Percentiles rank a stretch among this genome's conserved stretches.
Evolutionary conservation across 2,888 invertebrate species (phyloP).

Genomic region (Diaperis boleti): DNA sequence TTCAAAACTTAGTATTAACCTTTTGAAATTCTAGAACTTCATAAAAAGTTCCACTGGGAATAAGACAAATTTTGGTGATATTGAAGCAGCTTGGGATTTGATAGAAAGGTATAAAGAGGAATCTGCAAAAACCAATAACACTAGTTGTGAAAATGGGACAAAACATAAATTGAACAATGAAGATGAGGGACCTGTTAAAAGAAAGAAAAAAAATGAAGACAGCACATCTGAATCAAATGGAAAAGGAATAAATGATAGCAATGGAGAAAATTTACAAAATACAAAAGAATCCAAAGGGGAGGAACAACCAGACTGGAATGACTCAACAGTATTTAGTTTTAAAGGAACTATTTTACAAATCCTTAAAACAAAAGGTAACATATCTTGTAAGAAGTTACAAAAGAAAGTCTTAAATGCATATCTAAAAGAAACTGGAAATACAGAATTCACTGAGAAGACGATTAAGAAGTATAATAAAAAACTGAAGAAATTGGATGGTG

Average conservation of each 20-base stretch:
- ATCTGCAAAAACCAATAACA: slow-evolving; percentile 4
- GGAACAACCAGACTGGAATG: slow-evolving; percentile 27
- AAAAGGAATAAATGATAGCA: not conserved
- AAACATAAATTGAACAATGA: slow-evolving; percentile 44
- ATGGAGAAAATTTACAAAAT: not conserved
- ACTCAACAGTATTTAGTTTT: slow-evolving; percentile 53
- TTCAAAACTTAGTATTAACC: not conserved
- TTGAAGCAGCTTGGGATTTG: slow-evolving; percentile 77
- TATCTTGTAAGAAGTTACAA: slow-evolving; percentile 79
- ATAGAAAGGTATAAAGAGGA: slow-evolving; percentile 61
- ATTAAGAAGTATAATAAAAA: slow-evolving; percentile 80
- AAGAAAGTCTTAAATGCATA: slow-evolving; percentile 82
- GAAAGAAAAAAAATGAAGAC: slow-evolving; percentile 45
- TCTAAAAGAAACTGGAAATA: slow-evolving; percentile 63
- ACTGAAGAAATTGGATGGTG: slow-evolving; percentile 74
- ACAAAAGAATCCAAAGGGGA: slow-evolving; percentile 8
- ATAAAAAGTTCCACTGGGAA: slow-evolving; percentile 73
- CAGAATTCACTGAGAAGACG: slow-evolving; percentile 73
- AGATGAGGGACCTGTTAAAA: slow-evolving; percentile 51
- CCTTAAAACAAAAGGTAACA: slow-evolving; percentile 70
- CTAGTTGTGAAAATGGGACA: slow-evolving; percentile 24
- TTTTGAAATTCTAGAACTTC: slow-evolving; percentile 72
- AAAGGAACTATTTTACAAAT: slow-evolving; percentile 54
- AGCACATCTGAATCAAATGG: slow-evolving; percentile 45
- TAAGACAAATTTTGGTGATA: slow-evolving; percentile 69